Evolutionary conservation across 2,797 vertebrate species (phyloP).

Genomic region (Austrolebias charrua): DNA sequence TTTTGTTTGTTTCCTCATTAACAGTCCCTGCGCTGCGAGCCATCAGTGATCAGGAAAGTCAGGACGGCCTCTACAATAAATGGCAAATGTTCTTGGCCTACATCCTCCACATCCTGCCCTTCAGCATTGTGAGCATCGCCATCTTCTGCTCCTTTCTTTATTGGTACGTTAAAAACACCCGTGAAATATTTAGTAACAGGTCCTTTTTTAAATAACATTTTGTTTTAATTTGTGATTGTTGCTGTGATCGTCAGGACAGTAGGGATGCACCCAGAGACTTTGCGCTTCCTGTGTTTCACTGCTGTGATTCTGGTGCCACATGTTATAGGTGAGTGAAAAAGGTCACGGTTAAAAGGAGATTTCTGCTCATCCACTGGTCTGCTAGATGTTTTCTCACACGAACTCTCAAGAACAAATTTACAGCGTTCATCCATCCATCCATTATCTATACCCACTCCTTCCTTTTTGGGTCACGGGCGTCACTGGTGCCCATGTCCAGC

Average conservation of each 20-base stretch:
- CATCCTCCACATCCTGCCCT: constrained; percentile 89
- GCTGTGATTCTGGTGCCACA: constrained; percentile 88
- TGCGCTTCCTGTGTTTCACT: constrained; percentile 88
- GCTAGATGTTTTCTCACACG: neutral
- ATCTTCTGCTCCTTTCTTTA: constrained; percentile 89
- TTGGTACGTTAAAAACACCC: constrained; percentile 79
- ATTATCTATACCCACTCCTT: too few relatives aligned
- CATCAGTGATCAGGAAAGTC: constrained; percentile 92
- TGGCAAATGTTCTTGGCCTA: constrained; percentile 97
- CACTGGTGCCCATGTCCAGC: too few relatives aligned
- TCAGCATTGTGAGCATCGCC: constrained; percentile 86
- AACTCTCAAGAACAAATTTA: neutral
- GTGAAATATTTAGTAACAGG: too few relatives aligned
- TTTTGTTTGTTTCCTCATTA: constrained; percentile 5
- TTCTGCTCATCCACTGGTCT: too few relatives aligned
- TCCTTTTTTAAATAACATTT: too few relatives aligned
- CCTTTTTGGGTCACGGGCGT: too few relatives aligned
- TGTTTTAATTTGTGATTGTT: neutral
- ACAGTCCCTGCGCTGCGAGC: constrained; percentile 89
- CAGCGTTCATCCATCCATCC: too few relatives aligned
- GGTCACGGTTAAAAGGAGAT: neutral
- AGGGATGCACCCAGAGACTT: constrained; percentile 85
- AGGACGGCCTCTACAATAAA: constrained; percentile 92
- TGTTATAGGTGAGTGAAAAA: constrained; percentile 81
- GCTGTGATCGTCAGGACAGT: constrained; percentile 78